A percentile compares a stretch with the other conserved stretches of the same genome.
Conservation (phyloP, 2,888 invertebrate genomes). For the Lagria hirta region DNA sequence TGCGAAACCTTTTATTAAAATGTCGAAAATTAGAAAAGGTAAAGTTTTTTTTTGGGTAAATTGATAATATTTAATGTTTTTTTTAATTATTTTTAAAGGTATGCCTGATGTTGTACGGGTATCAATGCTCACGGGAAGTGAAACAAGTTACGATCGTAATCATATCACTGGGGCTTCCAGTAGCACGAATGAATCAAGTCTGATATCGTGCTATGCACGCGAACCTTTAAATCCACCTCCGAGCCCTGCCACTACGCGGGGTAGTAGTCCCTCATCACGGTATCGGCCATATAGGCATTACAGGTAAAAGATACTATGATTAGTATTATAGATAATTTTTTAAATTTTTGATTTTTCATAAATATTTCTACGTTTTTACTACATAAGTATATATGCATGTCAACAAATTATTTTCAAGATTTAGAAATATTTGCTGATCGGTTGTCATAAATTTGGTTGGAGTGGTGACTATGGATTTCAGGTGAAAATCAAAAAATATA, state of each 20-base stretch:
- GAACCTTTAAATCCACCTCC: conserved; percentile 90
- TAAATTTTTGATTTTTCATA: too few relatives aligned
- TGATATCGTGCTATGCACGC: conserved; percentile 70
- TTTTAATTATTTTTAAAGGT: conserved; percentile 32
- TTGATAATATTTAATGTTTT: conserved; percentile 2
- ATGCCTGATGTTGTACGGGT: conserved; percentile 61
- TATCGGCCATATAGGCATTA: conserved; percentile 51
- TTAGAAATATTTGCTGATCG: too few relatives aligned
- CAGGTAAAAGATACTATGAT: too few relatives aligned
- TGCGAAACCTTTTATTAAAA: conserved; percentile 42
- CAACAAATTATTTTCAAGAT: too few relatives aligned
- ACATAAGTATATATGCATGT: too few relatives aligned
- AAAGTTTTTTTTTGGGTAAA: conserved; percentile 6
- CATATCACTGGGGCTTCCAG: conserved; percentile 66
- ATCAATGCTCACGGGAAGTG: conserved; percentile 66
- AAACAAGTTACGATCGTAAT: conserved; percentile 68
- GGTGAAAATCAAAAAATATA: too few relatives aligned
- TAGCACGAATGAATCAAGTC: conserved; percentile 63
- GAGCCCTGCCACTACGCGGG: conserved; percentile 73
- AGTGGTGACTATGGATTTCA: too few relatives aligned
- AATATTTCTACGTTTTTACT: too few relatives aligned
- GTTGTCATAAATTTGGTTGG: too few relatives aligned
- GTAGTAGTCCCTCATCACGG: conserved; percentile 60
- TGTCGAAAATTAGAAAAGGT: conserved; percentile 51
- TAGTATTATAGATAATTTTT: too few relatives aligned